These are phyloP conservation scores for Leptopilina clavipes DNA, from an alignment of 1,140 invertebrate genomes.

Conservation along the genomic window DNA sequence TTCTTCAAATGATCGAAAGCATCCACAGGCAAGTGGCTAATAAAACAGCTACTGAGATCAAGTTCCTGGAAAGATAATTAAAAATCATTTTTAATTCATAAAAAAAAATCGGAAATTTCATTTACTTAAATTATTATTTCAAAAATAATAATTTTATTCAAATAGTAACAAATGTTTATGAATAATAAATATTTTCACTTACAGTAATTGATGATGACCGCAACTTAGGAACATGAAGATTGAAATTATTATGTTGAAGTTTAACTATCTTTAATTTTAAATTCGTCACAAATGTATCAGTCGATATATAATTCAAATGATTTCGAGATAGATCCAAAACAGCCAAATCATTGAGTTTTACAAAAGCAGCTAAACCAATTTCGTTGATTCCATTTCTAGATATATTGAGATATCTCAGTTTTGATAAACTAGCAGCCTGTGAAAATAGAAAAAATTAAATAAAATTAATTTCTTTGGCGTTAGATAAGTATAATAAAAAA, in stretches of 20 bases:
- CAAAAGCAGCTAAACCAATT: slow-evolving; percentile 63
- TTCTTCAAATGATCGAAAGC: slow-evolving; percentile 61
- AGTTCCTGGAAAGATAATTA: slow-evolving; percentile 56
- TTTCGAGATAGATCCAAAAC: slow-evolving; percentile 68
- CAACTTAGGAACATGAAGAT: slow-evolving; percentile 60
- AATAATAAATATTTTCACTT: slow-evolving; percentile 36
- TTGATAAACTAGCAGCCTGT: slow-evolving; percentile 62
- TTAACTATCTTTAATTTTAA: slow-evolving; percentile 61
- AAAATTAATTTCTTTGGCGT: too few species aligned
- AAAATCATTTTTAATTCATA: too few species aligned
- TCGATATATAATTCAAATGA: slow-evolving; percentile 60
- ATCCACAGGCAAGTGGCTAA: slow-evolving; percentile 58
- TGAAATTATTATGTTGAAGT: slow-evolving; percentile 67
- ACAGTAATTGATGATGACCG: slow-evolving; percentile 58
- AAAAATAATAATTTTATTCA: too few species aligned
- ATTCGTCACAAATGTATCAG: slow-evolving; percentile 58
- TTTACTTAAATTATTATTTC: too few species aligned
- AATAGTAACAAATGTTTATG: too few species aligned
- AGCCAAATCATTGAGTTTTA: slow-evolving; percentile 57
- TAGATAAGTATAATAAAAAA: too few species aligned
- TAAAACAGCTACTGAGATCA: slow-evolving; percentile 63
- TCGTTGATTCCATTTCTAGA: slow-evolving; percentile 66
- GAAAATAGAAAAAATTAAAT: slow-evolving; percentile 41
- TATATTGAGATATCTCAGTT: slow-evolving; percentile 66
- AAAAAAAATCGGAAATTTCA: too few species aligned